Conservation (phyloP, 2,113 vertebrate species). For the Chrysemys picta region DNA sequence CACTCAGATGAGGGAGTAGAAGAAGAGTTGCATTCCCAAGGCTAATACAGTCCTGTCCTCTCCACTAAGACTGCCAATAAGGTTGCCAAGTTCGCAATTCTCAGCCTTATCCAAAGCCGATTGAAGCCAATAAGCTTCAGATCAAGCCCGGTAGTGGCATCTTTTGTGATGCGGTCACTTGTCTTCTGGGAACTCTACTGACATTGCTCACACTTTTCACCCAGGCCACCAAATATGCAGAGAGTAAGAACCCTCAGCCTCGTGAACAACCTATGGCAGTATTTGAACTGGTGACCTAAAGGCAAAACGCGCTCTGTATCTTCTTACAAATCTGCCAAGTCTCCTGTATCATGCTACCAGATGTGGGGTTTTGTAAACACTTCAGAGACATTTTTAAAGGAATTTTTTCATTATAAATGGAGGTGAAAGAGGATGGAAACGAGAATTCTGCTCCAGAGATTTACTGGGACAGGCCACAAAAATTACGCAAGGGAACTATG, state of each 20-base stretch:
- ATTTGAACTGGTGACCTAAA: background rate
- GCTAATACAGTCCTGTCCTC: background rate
- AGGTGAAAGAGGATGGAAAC: background rate
- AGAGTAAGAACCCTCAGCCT: background rate
- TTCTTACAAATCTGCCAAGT: background rate
- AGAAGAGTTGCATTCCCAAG: background rate
- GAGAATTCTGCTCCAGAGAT: background rate
- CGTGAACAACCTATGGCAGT: background rate
- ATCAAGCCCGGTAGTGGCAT: background rate
- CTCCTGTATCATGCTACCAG: background rate
- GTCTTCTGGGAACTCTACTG: background rate
- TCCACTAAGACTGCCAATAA: background rate
- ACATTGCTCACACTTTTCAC: background rate
- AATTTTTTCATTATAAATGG: background rate
- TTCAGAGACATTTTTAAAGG: background rate
- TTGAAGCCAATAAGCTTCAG: background rate
- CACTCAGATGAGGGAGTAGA: background rate
- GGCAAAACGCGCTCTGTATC: background rate
- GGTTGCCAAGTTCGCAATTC: background rate
- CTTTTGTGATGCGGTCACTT: background rate
- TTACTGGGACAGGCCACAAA: background rate
- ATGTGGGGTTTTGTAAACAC: background rate
- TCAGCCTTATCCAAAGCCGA: background rate
- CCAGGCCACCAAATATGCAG: background rate
- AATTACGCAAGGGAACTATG: fast-evolving